Evolutionary conservation across 2,797 vertebrate species (phyloP).

Genomic region (Cynodonichthys magdalenae): DNA sequence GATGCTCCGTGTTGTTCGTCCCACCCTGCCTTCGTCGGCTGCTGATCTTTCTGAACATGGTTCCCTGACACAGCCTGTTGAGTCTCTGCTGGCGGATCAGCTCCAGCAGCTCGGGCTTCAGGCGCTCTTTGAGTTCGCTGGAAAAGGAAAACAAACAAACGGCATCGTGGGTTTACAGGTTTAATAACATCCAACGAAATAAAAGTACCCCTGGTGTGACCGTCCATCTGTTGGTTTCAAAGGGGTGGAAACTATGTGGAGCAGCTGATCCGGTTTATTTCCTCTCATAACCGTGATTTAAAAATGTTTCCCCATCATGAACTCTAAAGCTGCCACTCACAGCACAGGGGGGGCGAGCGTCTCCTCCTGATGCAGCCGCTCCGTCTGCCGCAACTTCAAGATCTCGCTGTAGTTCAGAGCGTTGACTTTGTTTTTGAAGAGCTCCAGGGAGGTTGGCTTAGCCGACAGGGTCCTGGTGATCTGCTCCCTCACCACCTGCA

Average conservation of each 20-base stretch:
- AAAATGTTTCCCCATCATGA: too few species aligned
- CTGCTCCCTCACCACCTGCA: slow-evolving; percentile 97
- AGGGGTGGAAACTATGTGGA: slow-evolving; percentile 23
- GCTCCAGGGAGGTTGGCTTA: slow-evolving; percentile 93
- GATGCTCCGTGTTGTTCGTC: background rate
- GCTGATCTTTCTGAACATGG: slow-evolving; percentile 95
- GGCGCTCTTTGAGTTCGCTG: slow-evolving; percentile 91
- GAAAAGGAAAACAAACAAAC: background rate
- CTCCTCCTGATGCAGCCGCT: slow-evolving; percentile 95
- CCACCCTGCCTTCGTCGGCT: slow-evolving; percentile 93
- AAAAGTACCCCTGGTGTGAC: too few species aligned
- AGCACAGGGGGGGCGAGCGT: slow-evolving; percentile 89
- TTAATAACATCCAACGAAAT: too few species aligned
- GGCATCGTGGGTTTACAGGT: too few species aligned
- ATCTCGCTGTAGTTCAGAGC: slow-evolving; percentile 94
- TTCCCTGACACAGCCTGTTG: slow-evolving; percentile 92
- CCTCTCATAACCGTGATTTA: too few species aligned
- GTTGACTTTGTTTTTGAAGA: slow-evolving; percentile 94
- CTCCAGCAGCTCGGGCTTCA: slow-evolving; percentile 92
- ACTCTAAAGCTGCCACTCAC: slow-evolving; percentile 65
- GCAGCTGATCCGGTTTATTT: too few species aligned
- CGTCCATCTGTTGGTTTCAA: slow-evolving; percentile 24
- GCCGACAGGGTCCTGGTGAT: slow-evolving; percentile 90
- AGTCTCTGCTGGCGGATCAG: slow-evolving; percentile 95
- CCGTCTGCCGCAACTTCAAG: slow-evolving; percentile 92